Evolutionary conservation across 2,797 vertebrate species (phyloP).

Genomic region (Potorous gilbertii): DNA sequence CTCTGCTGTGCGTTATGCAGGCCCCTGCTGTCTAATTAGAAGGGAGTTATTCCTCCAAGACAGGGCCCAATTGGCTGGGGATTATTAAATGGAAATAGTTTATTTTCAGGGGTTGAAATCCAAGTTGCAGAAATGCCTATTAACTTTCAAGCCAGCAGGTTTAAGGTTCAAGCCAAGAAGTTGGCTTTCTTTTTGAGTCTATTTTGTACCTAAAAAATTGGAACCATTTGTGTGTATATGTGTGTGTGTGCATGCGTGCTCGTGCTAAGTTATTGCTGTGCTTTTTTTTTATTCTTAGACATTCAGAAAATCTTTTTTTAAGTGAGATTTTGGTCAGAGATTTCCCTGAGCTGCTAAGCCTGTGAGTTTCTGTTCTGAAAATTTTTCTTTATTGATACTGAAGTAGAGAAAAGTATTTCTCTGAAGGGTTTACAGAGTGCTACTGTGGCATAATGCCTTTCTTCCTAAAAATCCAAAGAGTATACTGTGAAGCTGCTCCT

Average conservation of each 20-base stretch:
- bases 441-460: background rate
- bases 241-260: conserved; percentile 2
- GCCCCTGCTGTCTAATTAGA: conserved; percentile 19
- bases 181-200: background rate
- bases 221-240: conserved; percentile 31
- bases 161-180: background rate
- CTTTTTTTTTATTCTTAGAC: background rate
- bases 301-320: background rate
- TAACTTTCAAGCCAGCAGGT: conserved; percentile 27
- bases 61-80: background rate
- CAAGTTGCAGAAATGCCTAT: conserved; percentile 17
- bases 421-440: background rate
- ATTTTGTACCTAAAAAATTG: background rate
- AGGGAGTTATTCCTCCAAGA: background rate
- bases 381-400: background rate
- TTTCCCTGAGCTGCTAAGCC: background rate
- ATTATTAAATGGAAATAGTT: conserved; percentile 17
- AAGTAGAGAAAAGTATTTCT: conserved; percentile 26
- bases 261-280: background rate
- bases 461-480: conserved; percentile 26
- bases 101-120: conserved; percentile 47
- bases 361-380: background rate
- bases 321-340: conserved; percentile 35
- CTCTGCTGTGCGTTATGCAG: background rate
- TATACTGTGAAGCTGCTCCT: conserved; percentile 6